Conservation (phyloP, 92 coral and sea anemone species). For the Muricea muricata region DNA sequence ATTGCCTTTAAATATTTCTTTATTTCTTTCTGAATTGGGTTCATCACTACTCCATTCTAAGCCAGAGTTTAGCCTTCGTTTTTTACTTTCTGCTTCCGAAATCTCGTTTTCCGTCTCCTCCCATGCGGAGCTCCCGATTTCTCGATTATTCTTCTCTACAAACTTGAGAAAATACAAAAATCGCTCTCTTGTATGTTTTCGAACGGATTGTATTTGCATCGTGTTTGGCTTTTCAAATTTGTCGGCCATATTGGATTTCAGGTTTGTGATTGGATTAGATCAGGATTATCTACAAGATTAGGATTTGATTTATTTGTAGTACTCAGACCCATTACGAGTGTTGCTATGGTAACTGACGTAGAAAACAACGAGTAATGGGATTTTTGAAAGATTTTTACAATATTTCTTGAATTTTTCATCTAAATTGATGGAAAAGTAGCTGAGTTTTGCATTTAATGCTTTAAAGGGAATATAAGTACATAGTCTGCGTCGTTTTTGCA, state of each 20-base stretch:
- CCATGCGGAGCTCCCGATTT: neutral
- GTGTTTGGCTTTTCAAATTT: neutral
- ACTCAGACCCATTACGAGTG: neutral
- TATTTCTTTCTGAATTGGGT: neutral
- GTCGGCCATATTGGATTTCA: neutral
- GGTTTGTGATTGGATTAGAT: too few relatives aligned
- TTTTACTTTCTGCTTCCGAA: neutral
- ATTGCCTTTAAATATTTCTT: neutral
- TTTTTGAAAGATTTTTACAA: neutral
- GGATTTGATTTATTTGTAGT: neutral
- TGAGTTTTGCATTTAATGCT: neutral
- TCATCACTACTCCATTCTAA: neutral
- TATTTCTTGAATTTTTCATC: neutral
- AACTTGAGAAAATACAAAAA: neutral
- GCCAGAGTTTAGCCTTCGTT: neutral
- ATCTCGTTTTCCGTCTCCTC: neutral
- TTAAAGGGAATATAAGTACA: neutral
- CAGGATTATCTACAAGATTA: too few relatives aligned
- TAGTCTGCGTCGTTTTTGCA: neutral
- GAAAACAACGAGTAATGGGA: neutral
- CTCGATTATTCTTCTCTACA: neutral
- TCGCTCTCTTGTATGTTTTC: neutral
- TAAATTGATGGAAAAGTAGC: neutral
- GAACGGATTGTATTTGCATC: neutral
- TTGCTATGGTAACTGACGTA: slow-evolving; percentile 13